Evolutionary conservation across 2,113 vertebrate species (phyloP).

Genomic region (Oreotrochilus melanogaster): DNA sequence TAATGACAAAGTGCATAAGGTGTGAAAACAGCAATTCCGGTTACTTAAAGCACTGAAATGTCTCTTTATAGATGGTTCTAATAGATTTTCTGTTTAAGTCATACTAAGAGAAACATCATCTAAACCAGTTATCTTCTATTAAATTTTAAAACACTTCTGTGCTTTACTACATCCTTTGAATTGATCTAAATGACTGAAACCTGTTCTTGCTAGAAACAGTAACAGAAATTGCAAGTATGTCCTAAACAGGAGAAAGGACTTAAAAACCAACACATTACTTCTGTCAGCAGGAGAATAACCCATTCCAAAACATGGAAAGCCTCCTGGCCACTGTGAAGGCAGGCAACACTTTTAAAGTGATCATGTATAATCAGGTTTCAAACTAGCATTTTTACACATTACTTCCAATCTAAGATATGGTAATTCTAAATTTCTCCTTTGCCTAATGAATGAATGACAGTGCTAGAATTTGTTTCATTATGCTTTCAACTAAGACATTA

Average conservation of each 20-base stretch:
- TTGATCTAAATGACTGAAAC: not conserved
- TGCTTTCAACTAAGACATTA: not conserved
- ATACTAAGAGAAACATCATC: not conserved
- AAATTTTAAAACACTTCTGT: not conserved
- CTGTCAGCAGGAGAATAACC: not conserved
- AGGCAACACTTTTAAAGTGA: not conserved
- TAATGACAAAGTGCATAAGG: not conserved
- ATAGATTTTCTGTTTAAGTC: not conserved
- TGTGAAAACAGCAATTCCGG: not conserved
- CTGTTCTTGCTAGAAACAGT: not conserved
- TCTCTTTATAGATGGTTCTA: not conserved
- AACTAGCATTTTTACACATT: not conserved
- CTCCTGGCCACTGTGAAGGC: not conserved
- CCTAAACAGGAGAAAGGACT: not conserved
- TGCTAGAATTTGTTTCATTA: constrained; percentile 24
- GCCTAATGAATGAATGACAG: not conserved
- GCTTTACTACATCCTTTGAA: not conserved
- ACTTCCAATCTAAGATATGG: not conserved
- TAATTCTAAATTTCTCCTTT: constrained; percentile 1
- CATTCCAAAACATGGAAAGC: not conserved
- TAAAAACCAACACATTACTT: not conserved
- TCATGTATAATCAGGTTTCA: not conserved
- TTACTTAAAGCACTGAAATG: not conserved
- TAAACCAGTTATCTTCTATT: not conserved
- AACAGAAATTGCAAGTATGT: not conserved